Base-by-base conservation (phyloP, 1,140 invertebrate genomes). In the Aphidius gifuensis region DNA sequence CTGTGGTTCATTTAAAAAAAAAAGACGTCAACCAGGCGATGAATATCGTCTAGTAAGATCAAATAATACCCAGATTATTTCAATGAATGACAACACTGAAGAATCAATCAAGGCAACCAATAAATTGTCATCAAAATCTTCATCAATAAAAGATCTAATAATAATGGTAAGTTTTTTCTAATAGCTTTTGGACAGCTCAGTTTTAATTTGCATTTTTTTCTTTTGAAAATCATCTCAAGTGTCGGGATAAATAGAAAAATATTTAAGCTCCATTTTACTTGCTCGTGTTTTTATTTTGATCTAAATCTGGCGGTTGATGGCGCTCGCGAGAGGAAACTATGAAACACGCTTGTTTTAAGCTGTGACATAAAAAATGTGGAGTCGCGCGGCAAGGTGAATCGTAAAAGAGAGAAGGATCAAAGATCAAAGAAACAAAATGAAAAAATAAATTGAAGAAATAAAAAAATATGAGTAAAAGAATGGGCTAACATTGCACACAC, bases 1-100 rank as follows among this genome's bases (percentile, higher is more conserved):
- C 67, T 79, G 77, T 63, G 77, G 74, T 45, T 72, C 75, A 21
- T 75, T 78, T 60, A 72, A 62, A 57, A 73, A 68, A 60, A 75
- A 70, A 43, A 69, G 68, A 55, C 70, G 70, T 21, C 58, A 69
- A n/a, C 55, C 66, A 4, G 73, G 69, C 1, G 75, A 78, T 23
- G 77, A 77, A 62, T 77, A 79, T 66, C 70, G 72, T 55, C 59
- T 76, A 55, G 68, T 76, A 42, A 72, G 68, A 62, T 74, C 71
- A 32, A 69, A 58, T 57, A 62, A 66, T 58, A 71, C 72, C 3
- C 71, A 62, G 44, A 64, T 73, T 40, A 57, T 71, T 38, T 62
- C 67, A 9, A 21, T 44, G 8, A 72, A 69, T 61, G 69, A 76
- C 6, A 51, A 59, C 56, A 58, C 48, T 58, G n/a, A 11, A n/a